phyloP scores from a whole-genome alignment of 1,140 invertebrate species.

The Bombus pascuorum region DNA sequence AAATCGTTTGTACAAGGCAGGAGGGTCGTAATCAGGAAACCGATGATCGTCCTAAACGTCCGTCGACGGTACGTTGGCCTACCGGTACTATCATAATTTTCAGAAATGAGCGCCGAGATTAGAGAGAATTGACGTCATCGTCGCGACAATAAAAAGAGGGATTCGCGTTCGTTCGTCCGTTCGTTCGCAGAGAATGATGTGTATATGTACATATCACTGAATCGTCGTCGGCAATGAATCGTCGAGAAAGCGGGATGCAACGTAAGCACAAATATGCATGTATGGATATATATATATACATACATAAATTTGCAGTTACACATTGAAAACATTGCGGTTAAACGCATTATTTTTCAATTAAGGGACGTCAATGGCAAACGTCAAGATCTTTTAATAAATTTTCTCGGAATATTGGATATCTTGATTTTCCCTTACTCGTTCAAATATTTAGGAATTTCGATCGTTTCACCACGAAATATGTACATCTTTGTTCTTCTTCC shows the following conservation, averaged over 20 bases:
- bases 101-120: conserved; percentile 63
- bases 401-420: background rate
- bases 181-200: conserved; percentile 6
- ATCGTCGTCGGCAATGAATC: conserved; percentile 35
- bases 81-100: conserved; percentile 57
- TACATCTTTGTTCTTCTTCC: background rate
- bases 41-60: conserved; percentile 56
- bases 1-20: conserved; percentile 38
- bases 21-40: conserved; percentile 61
- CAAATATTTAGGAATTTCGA: background rate
- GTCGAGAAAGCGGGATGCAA: conserved; percentile 44
- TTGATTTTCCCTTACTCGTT: background rate
- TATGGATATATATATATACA: too few species aligned
- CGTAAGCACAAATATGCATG: background rate
- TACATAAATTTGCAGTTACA: conserved; percentile 1
- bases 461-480: background rate
- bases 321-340: too few species aligned
- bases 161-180: conserved; percentile 43
- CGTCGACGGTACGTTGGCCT: conserved; percentile 22
- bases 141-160: conserved; percentile 64
- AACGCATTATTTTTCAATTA: conserved; percentile 21
- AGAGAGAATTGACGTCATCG: conserved; percentile 64
- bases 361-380: background rate
- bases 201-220: conserved; percentile 42
- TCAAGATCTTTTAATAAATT: background rate